These are phyloP conservation scores for Drosophila leonis DNA, from an alignment of 2,888 invertebrate genomes.

Conservation along the genomic window DNA sequence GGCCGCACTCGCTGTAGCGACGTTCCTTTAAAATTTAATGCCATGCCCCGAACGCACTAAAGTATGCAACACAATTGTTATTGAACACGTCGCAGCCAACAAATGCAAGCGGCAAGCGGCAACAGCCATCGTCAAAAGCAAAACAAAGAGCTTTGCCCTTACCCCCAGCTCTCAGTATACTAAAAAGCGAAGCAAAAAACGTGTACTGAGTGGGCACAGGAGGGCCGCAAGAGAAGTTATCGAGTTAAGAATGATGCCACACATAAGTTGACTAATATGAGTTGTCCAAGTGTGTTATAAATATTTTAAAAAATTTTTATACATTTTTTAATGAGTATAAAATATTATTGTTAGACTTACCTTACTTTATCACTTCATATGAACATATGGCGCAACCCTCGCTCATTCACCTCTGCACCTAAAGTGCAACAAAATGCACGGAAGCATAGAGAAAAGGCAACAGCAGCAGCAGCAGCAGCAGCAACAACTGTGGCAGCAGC, in stretches of 20 bases:
- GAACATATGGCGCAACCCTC: conserved; percentile 37
- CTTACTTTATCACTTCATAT: background rate
- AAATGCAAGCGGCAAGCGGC: conserved; percentile 32
- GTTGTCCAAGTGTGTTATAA: no score
- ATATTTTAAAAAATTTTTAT: no score
- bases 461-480: conserved; percentile 17
- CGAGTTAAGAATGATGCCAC: background rate
- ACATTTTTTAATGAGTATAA: background rate
- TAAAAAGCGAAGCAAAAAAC: conserved; percentile 43
- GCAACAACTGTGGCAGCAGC: conserved; percentile 36
- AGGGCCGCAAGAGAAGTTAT: conserved; percentile 15
- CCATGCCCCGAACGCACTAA: conserved; percentile 53
- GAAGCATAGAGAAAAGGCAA: conserved; percentile 52
- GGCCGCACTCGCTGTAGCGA: conserved; percentile 15
- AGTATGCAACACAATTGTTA: conserved; percentile 76
- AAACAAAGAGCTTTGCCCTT: conserved; percentile 66
- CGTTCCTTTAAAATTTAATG: conserved; percentile 69
- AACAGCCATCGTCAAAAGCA: conserved; percentile 69
- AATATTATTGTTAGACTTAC: background rate
- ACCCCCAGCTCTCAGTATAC: conserved; percentile 44
- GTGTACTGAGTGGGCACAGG: conserved; percentile 9
- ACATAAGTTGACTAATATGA: background rate
- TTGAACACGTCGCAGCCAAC: conserved; percentile 67
- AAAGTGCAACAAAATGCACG: conserved; percentile 74
- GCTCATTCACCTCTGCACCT: conserved; percentile 21